Evolutionary conservation across 1,140 invertebrate species (phyloP), one percentile per base, ranked within the genome.

Genomic region (Musca vetustissima): DNA sequence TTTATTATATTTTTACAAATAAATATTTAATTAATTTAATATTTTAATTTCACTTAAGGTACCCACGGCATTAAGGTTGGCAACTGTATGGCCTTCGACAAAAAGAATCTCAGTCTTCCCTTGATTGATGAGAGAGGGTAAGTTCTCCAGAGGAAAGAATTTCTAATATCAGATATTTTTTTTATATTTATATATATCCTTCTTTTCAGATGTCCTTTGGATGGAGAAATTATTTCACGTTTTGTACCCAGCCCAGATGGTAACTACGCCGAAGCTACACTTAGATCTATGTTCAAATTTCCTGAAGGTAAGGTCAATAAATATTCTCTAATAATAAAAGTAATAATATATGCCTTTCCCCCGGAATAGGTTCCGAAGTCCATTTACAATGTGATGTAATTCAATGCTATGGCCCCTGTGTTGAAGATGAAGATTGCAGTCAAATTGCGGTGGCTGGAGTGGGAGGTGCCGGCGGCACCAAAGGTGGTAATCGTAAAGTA

Each of bases 41-140:
- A 28, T 28, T 28, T 28, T 4, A 4, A 28, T 28, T 72, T 49
- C 55, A 81, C n/a, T n/a, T n/a, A n/a, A n/a, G 79, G 78, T 70
- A 86, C 86, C 57, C 88, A 91, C 73, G 90, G 90, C 47, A 91
- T 93, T 72, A 85, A 90, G 77, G 90, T 95, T 68, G 92, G 91
- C 77, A 91, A 89, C 66, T 96, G 94, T 81, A 92, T 95, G 76
- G 92, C 91, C 36, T 95, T 95, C 83, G 92, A 92, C 80, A 93
- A 91, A 85, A 87, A 87, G 72, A 93, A 94, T 80, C 87, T 85
- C 73, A 93, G 88, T 67, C 91, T 92, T 1, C 86, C 88, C 52
- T 86, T 96, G 21, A 89, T 93, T 67, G 93, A 95, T 75, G 90
- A 91, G 50, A 88, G 88, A 85, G 93, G 93, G 90, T 93, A 84